Evolutionary conservation across 1,140 invertebrate species (phyloP).

Genomic region (Rhyzopertha dominica): DNA sequence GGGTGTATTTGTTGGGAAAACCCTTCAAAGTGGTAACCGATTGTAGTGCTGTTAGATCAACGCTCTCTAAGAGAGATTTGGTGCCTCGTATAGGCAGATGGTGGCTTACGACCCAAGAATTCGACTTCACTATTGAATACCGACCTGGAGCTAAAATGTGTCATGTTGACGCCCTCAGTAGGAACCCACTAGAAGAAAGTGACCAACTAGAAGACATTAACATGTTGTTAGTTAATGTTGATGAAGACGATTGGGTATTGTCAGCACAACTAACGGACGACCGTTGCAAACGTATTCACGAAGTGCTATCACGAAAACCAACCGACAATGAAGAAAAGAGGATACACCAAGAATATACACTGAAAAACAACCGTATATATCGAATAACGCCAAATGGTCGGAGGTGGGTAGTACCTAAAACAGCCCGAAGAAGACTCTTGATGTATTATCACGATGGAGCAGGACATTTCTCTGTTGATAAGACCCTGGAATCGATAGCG

Average conservation of each 20-base stretch:
- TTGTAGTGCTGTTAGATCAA: too few species aligned
- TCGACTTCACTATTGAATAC: slow-evolving; percentile 29
- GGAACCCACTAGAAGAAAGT: too few species aligned
- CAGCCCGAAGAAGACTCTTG: slow-evolving; percentile 1
- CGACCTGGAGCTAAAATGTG: slow-evolving; percentile 23
- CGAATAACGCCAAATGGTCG: background rate
- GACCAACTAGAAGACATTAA: too few species aligned
- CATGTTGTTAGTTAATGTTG: slow-evolving; percentile 4
- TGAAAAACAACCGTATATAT: slow-evolving; percentile 6
- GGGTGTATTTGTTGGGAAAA: too few species aligned
- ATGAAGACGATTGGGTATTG: slow-evolving; percentile 14
- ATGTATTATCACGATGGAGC: slow-evolving; percentile 7
- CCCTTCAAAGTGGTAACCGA: too few species aligned
- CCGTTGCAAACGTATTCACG: background rate
- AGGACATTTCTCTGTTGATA: slow-evolving; percentile 1
- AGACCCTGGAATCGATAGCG: slow-evolving; percentile 2
- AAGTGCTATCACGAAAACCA: background rate
- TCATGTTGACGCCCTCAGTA: slow-evolving; percentile 29
- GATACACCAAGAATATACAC: too few species aligned
- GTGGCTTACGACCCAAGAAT: slow-evolving; percentile 30
- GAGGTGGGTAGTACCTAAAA: slow-evolving; percentile 27
- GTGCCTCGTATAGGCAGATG: slow-evolving; percentile 31
- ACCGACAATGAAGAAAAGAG: too few species aligned
- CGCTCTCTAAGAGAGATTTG: too few species aligned
- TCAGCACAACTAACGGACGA: slow-evolving; percentile 10